Evolutionary conservation across 1,140 invertebrate genomes (phyloP).

Genomic region (Amphibalanus amphitrite): DNA sequence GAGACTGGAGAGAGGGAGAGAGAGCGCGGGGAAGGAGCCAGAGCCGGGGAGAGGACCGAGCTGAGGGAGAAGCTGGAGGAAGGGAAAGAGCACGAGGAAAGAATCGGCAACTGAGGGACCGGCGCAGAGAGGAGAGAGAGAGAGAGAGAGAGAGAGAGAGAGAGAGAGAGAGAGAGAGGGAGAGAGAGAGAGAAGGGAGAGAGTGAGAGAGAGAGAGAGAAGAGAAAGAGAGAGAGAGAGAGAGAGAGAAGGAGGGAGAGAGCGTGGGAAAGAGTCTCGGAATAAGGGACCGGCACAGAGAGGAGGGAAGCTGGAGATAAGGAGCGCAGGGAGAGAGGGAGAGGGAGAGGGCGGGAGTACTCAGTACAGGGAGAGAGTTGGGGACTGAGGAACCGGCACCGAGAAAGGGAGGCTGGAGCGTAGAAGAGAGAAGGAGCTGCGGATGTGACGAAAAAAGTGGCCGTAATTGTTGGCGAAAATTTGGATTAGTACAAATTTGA

Average conservation of each 20-base stretch:
- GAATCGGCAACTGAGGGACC: neutral
- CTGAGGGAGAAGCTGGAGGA: neutral
- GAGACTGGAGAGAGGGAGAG: neutral
- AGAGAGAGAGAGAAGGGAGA: neutral
- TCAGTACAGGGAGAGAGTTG: neutral
- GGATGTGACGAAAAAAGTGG: too few relatives aligned
- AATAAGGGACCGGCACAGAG: neutral
- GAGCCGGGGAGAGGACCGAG: neutral
- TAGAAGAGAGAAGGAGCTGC: too few relatives aligned
- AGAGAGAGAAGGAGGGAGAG: slow-evolving; percentile 4
- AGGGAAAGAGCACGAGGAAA: neutral
- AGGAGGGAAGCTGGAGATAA: too few relatives aligned
- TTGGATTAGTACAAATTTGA: too few relatives aligned
- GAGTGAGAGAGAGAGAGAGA: too few relatives aligned
- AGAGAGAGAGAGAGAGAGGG: neutral
- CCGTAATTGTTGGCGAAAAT: too few relatives aligned
- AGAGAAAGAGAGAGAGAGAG: neutral
- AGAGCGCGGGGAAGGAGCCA: neutral
- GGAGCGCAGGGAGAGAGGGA: neutral
- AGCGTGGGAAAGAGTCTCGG: too few relatives aligned
- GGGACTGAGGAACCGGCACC: too few relatives aligned
- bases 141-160: neutral
- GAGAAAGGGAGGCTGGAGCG: too few relatives aligned
- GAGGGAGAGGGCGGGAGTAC: neutral
- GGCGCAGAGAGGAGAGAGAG: neutral